Percentiles rank a stretch among this genome's conserved stretches.
Conservation (phyloP, 2,113 vertebrate species). For the Tetrao urogallus region DNA sequence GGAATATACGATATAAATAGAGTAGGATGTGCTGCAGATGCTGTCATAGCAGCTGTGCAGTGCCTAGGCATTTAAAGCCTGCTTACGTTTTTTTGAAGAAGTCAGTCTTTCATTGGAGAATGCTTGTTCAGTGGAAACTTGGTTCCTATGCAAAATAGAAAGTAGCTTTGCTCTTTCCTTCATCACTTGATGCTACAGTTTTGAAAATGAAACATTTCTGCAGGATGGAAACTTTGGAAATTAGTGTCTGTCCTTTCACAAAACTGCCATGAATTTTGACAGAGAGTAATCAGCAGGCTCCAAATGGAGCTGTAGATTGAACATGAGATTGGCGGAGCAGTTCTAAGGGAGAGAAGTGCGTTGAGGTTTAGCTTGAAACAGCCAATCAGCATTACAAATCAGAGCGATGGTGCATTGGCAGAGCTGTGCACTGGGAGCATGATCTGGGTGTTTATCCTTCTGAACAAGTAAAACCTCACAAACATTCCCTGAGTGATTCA, state of each 20-base stretch:
- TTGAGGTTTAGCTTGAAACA: neutral
- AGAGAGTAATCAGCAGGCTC: neutral
- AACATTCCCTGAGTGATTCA: neutral
- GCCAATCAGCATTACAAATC: neutral
- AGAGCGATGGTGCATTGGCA: neutral
- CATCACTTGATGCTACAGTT: neutral
- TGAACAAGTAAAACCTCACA: neutral
- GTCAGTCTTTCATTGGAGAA: neutral
- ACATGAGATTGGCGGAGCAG: neutral
- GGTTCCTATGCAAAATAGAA: neutral
- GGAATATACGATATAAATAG: neutral
- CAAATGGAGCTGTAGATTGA: neutral
- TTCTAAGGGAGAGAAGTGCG: neutral
- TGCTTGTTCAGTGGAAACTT: neutral
- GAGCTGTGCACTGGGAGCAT: fast-evolving
- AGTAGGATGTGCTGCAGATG: neutral
- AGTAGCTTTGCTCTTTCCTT: neutral
- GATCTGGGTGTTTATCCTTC: neutral
- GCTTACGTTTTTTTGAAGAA: neutral
- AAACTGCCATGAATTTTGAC: neutral
- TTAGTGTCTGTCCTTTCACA: neutral
- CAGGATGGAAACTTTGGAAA: neutral
- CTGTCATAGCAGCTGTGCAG: neutral
- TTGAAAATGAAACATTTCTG: neutral
- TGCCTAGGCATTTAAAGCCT: neutral